These are phyloP conservation scores for Phenganax marumi DNA, from an alignment of 92 coral and sea anemone species.

Conservation along the genomic window DNA sequence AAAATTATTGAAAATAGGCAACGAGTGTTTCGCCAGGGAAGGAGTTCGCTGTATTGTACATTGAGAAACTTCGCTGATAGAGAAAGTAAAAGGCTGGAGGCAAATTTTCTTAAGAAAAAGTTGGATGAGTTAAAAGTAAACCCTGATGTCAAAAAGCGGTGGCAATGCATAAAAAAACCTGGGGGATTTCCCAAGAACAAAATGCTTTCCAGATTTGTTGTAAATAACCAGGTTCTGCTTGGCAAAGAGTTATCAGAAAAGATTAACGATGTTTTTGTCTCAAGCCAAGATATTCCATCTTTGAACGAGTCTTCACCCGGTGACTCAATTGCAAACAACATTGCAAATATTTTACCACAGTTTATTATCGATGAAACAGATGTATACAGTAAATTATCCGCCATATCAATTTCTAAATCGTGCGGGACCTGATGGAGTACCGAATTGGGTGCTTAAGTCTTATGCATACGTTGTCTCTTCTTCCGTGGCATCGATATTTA, in stretches of 20 bases:
- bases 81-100: not conserved
- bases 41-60: not conserved
- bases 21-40: constrained; percentile 22
- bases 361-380: no score
- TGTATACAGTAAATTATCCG: no score
- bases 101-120: constrained; percentile 17
- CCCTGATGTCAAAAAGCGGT: constrained; percentile 41
- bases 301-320: not conserved
- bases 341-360: not conserved
- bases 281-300: not conserved
- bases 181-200: constrained; percentile 38
- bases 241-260: constrained; percentile 10
- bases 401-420: no score
- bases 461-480: not conserved
- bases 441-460: not conserved
- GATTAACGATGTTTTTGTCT: constrained; percentile 9
- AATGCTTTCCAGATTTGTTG: constrained; percentile 33
- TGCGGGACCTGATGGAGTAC: no score
- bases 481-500: not conserved
- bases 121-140: constrained; percentile 27
- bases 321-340: not conserved
- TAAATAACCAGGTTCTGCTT: constrained; percentile 26
- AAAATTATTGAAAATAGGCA: no score
- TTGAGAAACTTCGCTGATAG: constrained; percentile 25
- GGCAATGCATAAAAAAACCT: constrained; percentile 31